phyloP scores from a whole-genome alignment of 2,888 invertebrate genomes.

The Nesidiocoris tenuis region DNA sequence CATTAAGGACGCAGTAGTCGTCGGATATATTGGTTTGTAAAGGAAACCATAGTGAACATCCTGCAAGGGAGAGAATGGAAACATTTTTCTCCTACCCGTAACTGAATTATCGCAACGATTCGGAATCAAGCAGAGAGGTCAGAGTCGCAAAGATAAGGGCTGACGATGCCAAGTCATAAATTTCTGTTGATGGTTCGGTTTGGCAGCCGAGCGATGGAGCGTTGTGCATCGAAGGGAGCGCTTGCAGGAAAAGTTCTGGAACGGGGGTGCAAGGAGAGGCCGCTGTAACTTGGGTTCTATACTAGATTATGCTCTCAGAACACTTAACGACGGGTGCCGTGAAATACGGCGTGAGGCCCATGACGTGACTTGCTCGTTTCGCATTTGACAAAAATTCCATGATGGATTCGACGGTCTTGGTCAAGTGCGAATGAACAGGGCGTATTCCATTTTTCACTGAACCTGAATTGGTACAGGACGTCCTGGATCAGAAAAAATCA shows the following conservation, averaged over 20 bases:
- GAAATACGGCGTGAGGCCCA: too few relatives aligned
- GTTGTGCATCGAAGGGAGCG: too few relatives aligned
- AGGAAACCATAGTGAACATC: background rate
- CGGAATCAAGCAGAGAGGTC: background rate
- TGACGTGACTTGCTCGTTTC: too few relatives aligned
- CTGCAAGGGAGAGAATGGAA: conserved; percentile 16
- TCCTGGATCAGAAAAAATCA: too few relatives aligned
- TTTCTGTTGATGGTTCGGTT: conserved; percentile 29
- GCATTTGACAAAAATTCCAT: too few relatives aligned
- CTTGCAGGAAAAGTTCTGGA: too few relatives aligned
- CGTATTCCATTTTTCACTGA: too few relatives aligned
- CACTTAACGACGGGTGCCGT: conserved; percentile 18
- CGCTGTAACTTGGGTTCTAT: conserved; percentile 5
- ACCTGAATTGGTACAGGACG: too few relatives aligned
- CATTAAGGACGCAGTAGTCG: conserved; percentile 26
- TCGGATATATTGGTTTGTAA: conserved; percentile 13
- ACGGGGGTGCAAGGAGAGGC: too few relatives aligned
- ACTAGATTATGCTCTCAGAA: conserved; percentile 10
- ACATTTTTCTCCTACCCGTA: conserved; percentile 37
- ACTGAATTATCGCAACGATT: conserved; percentile 33
- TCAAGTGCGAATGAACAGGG: too few relatives aligned
- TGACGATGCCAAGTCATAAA: conserved; percentile 16
- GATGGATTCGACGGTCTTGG: too few relatives aligned
- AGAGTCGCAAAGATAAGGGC: background rate
- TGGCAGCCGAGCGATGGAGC: conserved; percentile 22